Percentiles rank a stretch among this genome's conserved stretches.
phyloP scores from a whole-genome alignment of 2,888 invertebrate genomes.

The Caenorhabditis afra region DNA sequence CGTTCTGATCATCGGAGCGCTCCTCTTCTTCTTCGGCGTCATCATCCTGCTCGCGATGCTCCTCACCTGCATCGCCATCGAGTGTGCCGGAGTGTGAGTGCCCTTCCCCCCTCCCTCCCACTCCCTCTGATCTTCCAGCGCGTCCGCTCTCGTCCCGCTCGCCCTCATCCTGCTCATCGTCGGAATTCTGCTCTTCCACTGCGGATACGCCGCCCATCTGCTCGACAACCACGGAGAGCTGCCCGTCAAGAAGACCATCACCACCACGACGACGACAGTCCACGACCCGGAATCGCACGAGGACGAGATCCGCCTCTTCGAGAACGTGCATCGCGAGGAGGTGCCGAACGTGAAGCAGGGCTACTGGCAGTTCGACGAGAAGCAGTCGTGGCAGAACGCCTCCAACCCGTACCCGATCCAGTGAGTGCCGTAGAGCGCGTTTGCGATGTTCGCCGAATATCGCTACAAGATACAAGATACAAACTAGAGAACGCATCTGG shows the following conservation, averaged over 20 bases:
- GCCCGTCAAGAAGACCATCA: constrained; percentile 73
- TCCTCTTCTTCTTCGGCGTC: constrained; percentile 78
- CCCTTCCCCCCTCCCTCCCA: constrained; percentile 1
- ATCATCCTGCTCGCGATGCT: constrained; percentile 78
- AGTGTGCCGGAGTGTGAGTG: constrained; percentile 76
- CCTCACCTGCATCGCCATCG: constrained; percentile 78
- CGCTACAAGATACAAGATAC: constrained; percentile 27
- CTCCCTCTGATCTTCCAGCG: constrained; percentile 57
- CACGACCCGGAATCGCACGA: constrained; percentile 70
- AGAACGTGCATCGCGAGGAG: constrained; percentile 62
- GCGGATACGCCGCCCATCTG: constrained; percentile 80
- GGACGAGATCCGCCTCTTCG: constrained; percentile 68
- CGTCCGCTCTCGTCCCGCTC: constrained; percentile 75
- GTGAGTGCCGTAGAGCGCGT: constrained; percentile 59
- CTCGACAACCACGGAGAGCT: constrained; percentile 76
- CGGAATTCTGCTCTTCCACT: constrained; percentile 79
- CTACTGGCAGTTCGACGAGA: constrained; percentile 80
- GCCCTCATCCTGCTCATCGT: constrained; percentile 79
- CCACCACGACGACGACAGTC: constrained; percentile 69
- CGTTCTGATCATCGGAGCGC: constrained; percentile 75
- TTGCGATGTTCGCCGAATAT: constrained; percentile 2
- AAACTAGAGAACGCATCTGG: constrained; percentile 15
- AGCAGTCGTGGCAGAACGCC: constrained; percentile 79
- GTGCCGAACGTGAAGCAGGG: constrained; percentile 71
- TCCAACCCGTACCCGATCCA: constrained; percentile 80